These are phyloP conservation scores for Heliothis peltigera DNA, from an alignment of 2,888 invertebrate genomes.

Conservation along the genomic window DNA sequence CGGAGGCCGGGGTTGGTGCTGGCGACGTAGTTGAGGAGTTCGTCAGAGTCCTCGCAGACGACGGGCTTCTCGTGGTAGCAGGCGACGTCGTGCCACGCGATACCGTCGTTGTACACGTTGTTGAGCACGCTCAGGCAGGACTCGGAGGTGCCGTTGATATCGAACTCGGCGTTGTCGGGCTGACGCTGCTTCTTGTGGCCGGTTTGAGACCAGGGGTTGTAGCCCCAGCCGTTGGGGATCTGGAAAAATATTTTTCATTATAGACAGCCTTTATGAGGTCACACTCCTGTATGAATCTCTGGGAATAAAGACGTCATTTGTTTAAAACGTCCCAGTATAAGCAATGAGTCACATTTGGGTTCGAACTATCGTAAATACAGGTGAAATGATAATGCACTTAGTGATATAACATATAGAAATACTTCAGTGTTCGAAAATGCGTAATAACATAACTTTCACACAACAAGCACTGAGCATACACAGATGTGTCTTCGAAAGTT, in stretches of 20 bases:
- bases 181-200: conserved; percentile 97
- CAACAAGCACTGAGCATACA: conserved; percentile 47
- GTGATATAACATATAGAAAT: conserved; percentile 37
- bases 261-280: neutral
- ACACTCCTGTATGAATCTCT: too few species aligned
- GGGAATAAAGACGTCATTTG: too few species aligned
- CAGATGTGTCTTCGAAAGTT: conserved; percentile 60
- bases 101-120: conserved; percentile 98
- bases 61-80: conserved; percentile 98
- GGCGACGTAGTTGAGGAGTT: conserved; percentile 95
- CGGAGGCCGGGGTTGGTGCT: conserved; percentile 95
- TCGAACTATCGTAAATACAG: conserved; percentile 23
- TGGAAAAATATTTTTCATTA: conserved; percentile 52
- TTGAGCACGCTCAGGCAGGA: conserved; percentile 96
- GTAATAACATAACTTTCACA: conserved; percentile 58
- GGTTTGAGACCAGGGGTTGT: conserved; percentile 97
- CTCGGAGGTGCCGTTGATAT: conserved; percentile 96
- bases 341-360: conserved; percentile 15
- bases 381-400: conserved; percentile 19
- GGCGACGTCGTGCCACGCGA: conserved; percentile 98
- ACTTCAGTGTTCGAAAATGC: conserved; percentile 39
- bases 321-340: too few species aligned
- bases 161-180: conserved; percentile 97
- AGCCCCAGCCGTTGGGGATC: conserved; percentile 92
- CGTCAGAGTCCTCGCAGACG: conserved; percentile 97